A percentile compares a stretch with the other conserved stretches of the same genome.
Conservation (phyloP, 2,113 vertebrate species). For the Leiothrix lutea region DNA sequence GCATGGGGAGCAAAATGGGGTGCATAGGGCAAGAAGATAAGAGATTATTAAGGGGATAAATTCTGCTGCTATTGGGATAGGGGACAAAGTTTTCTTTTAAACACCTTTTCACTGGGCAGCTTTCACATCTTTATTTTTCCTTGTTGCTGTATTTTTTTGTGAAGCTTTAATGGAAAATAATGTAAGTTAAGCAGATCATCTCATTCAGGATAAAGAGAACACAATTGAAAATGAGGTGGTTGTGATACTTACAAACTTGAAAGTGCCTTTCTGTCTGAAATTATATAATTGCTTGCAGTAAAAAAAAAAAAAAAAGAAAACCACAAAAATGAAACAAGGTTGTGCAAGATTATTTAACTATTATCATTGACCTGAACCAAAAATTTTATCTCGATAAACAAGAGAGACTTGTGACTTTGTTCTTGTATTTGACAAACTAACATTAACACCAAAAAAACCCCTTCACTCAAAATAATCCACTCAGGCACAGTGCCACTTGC, state of each 20-base stretch:
- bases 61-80: not conserved
- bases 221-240: not conserved
- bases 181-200: not conserved
- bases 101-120: not conserved
- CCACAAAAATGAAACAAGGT: not conserved
- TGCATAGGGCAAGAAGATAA: not conserved
- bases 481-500: not conserved
- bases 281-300: not conserved
- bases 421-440: not conserved
- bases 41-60: not conserved
- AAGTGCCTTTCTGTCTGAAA: not conserved
- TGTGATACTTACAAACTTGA: not conserved
- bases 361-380: not conserved
- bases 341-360: not conserved
- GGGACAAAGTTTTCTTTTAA: not conserved
- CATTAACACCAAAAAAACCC: not conserved
- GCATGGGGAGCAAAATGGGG: not conserved
- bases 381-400: not conserved
- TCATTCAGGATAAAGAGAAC: not conserved
- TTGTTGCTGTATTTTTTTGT: not conserved
- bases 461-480: not conserved
- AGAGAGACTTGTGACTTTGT: not conserved
- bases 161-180: not conserved
- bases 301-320: not conserved
- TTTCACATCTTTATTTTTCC: not conserved